These are phyloP conservation scores for Takifugu ocellatus DNA, from an alignment of 2,797 vertebrate genomes.

Conservation along the genomic window DNA sequence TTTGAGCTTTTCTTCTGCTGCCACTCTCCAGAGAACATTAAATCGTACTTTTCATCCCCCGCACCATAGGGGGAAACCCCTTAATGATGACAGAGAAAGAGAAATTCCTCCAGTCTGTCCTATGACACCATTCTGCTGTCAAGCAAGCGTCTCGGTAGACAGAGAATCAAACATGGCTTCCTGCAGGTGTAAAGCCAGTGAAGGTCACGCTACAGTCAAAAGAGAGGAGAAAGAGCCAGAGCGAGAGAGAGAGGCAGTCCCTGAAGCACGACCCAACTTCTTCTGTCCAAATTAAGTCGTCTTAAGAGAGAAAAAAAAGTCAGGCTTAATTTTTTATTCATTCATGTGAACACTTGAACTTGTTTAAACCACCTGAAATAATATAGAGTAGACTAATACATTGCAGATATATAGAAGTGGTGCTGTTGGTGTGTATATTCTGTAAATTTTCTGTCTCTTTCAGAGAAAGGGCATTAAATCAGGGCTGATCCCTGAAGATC, in stretches of 20 bases:
- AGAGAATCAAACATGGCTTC: slow-evolving; percentile 88
- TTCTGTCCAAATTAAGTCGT: slow-evolving; percentile 85
- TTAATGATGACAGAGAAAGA: slow-evolving; percentile 89
- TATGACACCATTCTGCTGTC: slow-evolving; percentile 85
- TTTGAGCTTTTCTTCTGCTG: slow-evolving; percentile 83
- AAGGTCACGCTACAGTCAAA: slow-evolving; percentile 80
- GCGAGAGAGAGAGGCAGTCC: slow-evolving; percentile 54
- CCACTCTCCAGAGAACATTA: slow-evolving; percentile 89
- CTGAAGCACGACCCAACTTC: slow-evolving; percentile 72
- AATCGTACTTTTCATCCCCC: slow-evolving; percentile 88
- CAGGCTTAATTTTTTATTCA: slow-evolving; percentile 34
- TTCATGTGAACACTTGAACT: slow-evolving; percentile 7
- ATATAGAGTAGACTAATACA: too few relatives aligned
- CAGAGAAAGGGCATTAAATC: slow-evolving; percentile 51
- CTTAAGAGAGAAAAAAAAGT: slow-evolving; percentile 51
- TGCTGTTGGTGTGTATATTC: too few relatives aligned
- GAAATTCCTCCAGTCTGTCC: slow-evolving; percentile 85
- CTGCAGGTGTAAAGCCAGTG: slow-evolving; percentile 84
- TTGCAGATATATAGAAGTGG: too few relatives aligned
- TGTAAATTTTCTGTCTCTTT: slow-evolving; percentile 16
- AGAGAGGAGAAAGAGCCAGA: slow-evolving; percentile 47
- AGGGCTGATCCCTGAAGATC: slow-evolving; percentile 41
- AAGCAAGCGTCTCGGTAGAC: slow-evolving; percentile 77
- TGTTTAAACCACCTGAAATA: not conserved
- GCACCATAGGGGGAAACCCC: slow-evolving; percentile 84